phyloP scores from a whole-genome alignment of 1,140 invertebrate genomes.

The Calliphora vicina region DNA sequence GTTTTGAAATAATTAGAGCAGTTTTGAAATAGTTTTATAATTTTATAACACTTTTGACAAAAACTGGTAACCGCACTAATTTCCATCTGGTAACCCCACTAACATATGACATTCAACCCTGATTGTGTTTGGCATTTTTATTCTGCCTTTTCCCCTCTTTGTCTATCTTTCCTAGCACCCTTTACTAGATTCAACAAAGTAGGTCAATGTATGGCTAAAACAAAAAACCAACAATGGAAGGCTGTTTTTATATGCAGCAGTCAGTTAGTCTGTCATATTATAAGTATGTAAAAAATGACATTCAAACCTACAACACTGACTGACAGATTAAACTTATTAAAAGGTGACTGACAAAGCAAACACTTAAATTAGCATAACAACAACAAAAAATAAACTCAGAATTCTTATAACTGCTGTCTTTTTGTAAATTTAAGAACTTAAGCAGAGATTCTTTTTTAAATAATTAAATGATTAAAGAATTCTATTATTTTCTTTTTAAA shows the following conservation, averaged over 20 bases:
- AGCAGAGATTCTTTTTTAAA: not conserved
- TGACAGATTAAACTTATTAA: not conserved
- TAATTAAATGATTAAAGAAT: not conserved
- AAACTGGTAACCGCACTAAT: too few species aligned
- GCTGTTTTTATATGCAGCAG: too few species aligned
- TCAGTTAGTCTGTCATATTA: too few species aligned
- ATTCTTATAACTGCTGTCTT: not conserved
- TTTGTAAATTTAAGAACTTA: not conserved
- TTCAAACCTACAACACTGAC: not conserved
- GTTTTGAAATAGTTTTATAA: too few species aligned
- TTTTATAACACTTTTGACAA: too few species aligned
- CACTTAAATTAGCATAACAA: too few species aligned
- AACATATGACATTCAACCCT: slow-evolving; percentile 19
- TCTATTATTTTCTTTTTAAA: not conserved
- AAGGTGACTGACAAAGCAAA: slow-evolving; percentile 21
- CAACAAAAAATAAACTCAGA: too few species aligned
- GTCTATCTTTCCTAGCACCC: too few species aligned
- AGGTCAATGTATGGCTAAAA: slow-evolving; percentile 7
- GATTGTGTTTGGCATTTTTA: not conserved
- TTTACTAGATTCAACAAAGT: not conserved
- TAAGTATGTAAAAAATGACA: too few species aligned
- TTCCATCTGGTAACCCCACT: too few species aligned
- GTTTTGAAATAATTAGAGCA: too few species aligned
- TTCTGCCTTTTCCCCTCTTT: too few species aligned
- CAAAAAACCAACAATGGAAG: not conserved